These are phyloP conservation scores for Platygyra sinensis DNA, from an alignment of 64 coral and sea anemone species.

Conservation along the genomic window DNA sequence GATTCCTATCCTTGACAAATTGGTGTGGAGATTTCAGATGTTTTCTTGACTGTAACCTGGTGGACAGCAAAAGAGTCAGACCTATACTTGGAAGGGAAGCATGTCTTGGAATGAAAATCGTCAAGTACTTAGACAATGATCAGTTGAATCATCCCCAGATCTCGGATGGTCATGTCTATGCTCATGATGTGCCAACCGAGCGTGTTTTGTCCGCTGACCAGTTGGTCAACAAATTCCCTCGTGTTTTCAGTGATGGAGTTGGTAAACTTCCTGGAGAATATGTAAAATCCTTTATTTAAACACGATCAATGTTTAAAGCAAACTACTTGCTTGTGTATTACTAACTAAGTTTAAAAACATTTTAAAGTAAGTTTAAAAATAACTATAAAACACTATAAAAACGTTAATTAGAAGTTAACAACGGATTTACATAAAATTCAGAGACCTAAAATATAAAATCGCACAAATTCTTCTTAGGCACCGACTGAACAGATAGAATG, in stretches of 20 bases:
- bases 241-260: conserved; percentile 51
- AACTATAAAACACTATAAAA: no score
- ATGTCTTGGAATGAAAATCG: conserved; percentile 50
- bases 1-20: conserved; percentile 34
- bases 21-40: conserved; percentile 34
- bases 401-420: no score
- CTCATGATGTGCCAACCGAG: not conserved
- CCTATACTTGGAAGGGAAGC: conserved; percentile 39
- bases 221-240: conserved; percentile 42
- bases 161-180: conserved; percentile 29
- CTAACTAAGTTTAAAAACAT: no score
- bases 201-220: conserved; percentile 26
- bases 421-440: no score
- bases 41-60: conserved; percentile 47
- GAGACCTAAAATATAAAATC: no score
- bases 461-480: no score
- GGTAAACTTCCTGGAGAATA: conserved; percentile 60
- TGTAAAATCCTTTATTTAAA: no score
- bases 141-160: conserved; percentile 23
- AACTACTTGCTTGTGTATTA: no score
- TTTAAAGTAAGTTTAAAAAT: no score
- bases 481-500: no score
- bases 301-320: no score
- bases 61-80: conserved; percentile 41
- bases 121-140: conserved; percentile 39